A percentile compares a stretch with the other conserved stretches of the same genome.
These are phyloP conservation scores for Bemisia tabaci DNA, from an alignment of 1,140 invertebrate species.

Conservation along the genomic window DNA sequence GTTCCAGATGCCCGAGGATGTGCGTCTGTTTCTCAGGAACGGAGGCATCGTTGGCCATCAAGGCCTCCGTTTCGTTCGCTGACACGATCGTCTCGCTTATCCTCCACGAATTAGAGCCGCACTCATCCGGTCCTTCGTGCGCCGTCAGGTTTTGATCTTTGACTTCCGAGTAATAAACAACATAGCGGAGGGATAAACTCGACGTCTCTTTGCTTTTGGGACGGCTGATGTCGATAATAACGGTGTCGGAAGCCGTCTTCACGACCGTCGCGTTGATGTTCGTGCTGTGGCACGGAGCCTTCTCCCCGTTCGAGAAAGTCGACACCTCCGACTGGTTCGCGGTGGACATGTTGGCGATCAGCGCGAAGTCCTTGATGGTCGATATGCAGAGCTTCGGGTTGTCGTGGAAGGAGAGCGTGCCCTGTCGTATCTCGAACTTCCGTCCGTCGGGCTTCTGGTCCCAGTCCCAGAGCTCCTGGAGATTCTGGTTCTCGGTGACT, in stretches of 20 bases:
- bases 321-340: slow-evolving; percentile 48
- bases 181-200: background rate
- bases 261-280: slow-evolving; percentile 15
- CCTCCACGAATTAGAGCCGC: slow-evolving; percentile 50
- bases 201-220: background rate
- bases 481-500: slow-evolving; percentile 79
- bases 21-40: background rate
- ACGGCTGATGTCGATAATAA: slow-evolving; percentile 2
- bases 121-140: slow-evolving; percentile 69
- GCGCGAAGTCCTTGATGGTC: slow-evolving; percentile 51
- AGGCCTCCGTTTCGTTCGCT: background rate
- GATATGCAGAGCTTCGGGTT: slow-evolving; percentile 84
- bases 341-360: slow-evolving; percentile 36
- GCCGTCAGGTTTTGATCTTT: slow-evolving; percentile 57
- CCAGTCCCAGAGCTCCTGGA: slow-evolving; percentile 78
- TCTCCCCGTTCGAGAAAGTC: slow-evolving; percentile 74
- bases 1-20: slow-evolving; percentile 45
- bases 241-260: background rate
- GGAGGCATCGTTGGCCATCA: background rate
- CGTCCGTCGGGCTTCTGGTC: slow-evolving; percentile 30
- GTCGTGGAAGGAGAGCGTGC: slow-evolving; percentile 77
- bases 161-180: slow-evolving; percentile 40
- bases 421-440: slow-evolving; percentile 37
- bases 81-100: slow-evolving; percentile 28
- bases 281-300: slow-evolving; percentile 58